Evolutionary conservation across 2,113 vertebrate species (phyloP).

Genomic region (Cygnus buccinator): DNA sequence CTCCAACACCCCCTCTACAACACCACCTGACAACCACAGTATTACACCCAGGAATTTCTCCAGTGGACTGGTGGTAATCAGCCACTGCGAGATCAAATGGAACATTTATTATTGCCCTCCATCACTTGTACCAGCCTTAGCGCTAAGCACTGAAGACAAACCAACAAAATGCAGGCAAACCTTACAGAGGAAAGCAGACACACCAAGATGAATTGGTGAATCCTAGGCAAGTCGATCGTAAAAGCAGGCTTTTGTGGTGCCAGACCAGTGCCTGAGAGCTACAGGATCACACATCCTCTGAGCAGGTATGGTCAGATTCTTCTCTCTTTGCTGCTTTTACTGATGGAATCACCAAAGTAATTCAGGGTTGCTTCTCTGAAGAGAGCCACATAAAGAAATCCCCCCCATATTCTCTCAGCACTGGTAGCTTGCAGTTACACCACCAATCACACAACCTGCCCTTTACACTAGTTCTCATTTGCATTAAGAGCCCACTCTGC

Average conservation of each 20-base stretch:
- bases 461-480: not conserved
- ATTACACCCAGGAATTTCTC: not conserved
- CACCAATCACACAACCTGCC: not conserved
- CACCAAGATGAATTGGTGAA: not conserved
- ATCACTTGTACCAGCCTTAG: not conserved
- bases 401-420: no score
- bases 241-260: not conserved
- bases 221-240: not conserved
- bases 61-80: not conserved
- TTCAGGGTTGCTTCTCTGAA: not conserved
- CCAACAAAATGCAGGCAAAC: not conserved
- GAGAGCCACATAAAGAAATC: not conserved
- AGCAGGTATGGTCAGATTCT: not conserved
- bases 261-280: not conserved
- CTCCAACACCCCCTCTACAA: not conserved
- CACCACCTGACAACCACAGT: not conserved
- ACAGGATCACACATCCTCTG: not conserved
- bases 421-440: not conserved
- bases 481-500: not conserved
- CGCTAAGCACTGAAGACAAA: not conserved
- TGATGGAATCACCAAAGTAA: not conserved
- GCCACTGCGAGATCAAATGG: fast-evolving
- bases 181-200: not conserved
- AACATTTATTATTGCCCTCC: not conserved
- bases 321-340: not conserved